These are phyloP conservation scores for Pygoscelis antarcticus DNA, from an alignment of 2,113 vertebrate genomes.

Conservation along the genomic window DNA sequence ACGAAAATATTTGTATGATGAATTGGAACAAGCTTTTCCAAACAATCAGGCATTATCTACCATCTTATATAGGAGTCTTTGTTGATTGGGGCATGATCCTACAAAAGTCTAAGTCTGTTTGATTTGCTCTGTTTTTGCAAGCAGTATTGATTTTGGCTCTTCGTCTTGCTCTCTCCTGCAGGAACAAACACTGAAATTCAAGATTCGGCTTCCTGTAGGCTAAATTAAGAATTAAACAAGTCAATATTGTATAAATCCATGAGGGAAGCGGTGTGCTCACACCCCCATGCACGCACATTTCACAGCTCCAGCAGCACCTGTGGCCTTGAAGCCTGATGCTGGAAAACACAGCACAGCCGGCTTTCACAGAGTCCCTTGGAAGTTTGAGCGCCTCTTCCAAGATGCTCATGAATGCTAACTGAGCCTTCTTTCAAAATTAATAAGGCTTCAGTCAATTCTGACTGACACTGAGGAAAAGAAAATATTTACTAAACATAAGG, in stretches of 20 bases:
- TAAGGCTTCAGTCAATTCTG: not conserved
- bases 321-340: not conserved
- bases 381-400: not conserved
- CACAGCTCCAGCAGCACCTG: not conserved
- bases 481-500: slow-evolving; percentile 10
- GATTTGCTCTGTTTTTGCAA: slow-evolving; percentile 4
- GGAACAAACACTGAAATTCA: slow-evolving; percentile 50
- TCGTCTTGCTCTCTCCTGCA: not conserved
- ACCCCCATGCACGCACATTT: not conserved
- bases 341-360: not conserved
- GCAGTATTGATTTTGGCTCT: slow-evolving; percentile 53
- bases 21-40: not conserved
- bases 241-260: not conserved
- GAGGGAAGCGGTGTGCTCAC: not conserved
- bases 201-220: slow-evolving; percentile 3
- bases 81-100: not conserved
- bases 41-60: slow-evolving; percentile 42
- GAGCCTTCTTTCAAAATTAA: not conserved
- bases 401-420: not conserved
- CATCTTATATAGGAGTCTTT: slow-evolving; percentile 17
- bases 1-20: not conserved
- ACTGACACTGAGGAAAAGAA: not conserved
- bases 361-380: not conserved
- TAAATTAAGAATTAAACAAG: slow-evolving; percentile 34
- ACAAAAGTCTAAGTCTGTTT: not conserved